Evolutionary conservation across 2,113 vertebrate species (phyloP).

Genomic region (Nesoenas mayeri): DNA sequence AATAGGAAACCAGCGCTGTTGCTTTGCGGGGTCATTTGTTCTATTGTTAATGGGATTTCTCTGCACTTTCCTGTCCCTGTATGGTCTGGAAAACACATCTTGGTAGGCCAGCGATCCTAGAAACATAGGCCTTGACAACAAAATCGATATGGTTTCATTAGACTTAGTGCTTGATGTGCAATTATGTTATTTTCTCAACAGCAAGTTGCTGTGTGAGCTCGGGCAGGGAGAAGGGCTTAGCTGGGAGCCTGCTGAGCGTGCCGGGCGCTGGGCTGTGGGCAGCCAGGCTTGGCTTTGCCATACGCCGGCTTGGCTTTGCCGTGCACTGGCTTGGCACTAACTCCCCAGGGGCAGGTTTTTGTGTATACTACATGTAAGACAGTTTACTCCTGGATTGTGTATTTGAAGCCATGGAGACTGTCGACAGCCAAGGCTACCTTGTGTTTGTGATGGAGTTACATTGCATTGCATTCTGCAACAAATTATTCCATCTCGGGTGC

Average conservation of each 20-base stretch:
- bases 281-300: not conserved
- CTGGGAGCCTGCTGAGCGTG: not conserved
- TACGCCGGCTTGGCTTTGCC: not conserved
- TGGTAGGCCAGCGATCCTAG: not conserved
- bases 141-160: not conserved
- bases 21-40: not conserved
- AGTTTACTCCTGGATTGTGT: not conserved
- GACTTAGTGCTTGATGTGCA: not conserved
- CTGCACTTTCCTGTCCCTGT: not conserved
- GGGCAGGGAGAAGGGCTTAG: not conserved
- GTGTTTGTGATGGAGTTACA: not conserved
- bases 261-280: fast-evolving
- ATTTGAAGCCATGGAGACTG: not conserved
- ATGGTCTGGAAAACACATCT: not conserved
- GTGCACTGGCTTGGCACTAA: not conserved
- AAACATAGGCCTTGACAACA: not conserved
- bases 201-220: not conserved
- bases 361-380: fast-evolving
- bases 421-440: not conserved
- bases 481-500: not conserved
- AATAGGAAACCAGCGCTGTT: not conserved
- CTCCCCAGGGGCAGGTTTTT: not conserved
- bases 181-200: not conserved
- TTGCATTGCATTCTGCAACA: not conserved
- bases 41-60: not conserved